A percentile compares a stretch with the other conserved stretches of the same genome.
Conservation (phyloP, 2,888 invertebrate species). For the Ophion ellenae region DNA sequence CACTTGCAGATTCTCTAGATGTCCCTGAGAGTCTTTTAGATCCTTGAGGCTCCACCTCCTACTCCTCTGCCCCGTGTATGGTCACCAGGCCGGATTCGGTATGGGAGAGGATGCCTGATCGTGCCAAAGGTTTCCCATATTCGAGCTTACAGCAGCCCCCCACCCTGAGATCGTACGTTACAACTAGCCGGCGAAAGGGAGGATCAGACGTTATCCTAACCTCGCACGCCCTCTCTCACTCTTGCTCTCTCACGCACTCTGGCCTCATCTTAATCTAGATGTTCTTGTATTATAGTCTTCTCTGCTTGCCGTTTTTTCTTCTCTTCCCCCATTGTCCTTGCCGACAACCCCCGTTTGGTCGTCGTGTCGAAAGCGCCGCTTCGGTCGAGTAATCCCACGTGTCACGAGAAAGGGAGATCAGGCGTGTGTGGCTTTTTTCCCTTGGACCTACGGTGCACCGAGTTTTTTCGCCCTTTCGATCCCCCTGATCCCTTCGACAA, state of each 20-base stretch:
- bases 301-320: constrained; percentile 48
- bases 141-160: constrained; percentile 51
- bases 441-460: neutral
- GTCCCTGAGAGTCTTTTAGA: constrained; percentile 55
- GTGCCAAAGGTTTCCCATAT: constrained; percentile 57
- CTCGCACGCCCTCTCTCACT: constrained; percentile 60
- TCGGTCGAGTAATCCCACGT: constrained; percentile 44
- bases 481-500: constrained; percentile 42
- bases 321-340: constrained; percentile 58
- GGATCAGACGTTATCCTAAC: constrained; percentile 54
- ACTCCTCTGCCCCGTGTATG: constrained; percentile 48
- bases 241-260: constrained; percentile 38
- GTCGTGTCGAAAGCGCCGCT: constrained; percentile 24
- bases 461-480: constrained; percentile 45
- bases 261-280: constrained; percentile 79
- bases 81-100: constrained; percentile 61
- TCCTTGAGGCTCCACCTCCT: constrained; percentile 67
- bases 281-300: constrained; percentile 60
- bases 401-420: constrained; percentile 26
- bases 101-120: constrained; percentile 64
- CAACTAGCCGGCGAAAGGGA: constrained; percentile 57
- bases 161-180: constrained; percentile 73
- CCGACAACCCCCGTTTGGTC: constrained; percentile 51
- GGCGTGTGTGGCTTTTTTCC: constrained; percentile 13
- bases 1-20: constrained; percentile 70